These are phyloP conservation scores for Zaprionus camerounensis DNA, from an alignment of 1,140 invertebrate species.

Conservation along the genomic window DNA sequence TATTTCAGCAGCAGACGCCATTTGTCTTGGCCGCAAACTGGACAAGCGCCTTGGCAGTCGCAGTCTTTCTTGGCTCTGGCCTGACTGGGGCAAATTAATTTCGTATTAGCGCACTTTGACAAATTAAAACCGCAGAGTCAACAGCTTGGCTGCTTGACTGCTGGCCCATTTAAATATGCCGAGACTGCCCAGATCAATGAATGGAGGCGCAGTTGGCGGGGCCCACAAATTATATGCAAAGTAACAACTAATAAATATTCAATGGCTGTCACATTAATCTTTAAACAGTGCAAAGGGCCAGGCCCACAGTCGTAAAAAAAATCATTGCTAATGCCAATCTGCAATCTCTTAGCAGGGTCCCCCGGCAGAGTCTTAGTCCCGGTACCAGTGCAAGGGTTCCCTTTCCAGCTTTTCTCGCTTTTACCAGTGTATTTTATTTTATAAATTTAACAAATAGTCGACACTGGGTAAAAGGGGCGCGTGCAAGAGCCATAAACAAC, in stretches of 20 bases:
- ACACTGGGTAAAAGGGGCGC: constrained; percentile 70
- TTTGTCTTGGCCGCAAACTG: constrained; percentile 74
- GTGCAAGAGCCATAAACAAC: constrained; percentile 72
- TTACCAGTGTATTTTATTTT: constrained; percentile 57
- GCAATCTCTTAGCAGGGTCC: constrained; percentile 65
- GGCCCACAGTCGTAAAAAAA: constrained; percentile 40
- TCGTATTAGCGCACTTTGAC: constrained; percentile 81
- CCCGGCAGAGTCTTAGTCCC: constrained; percentile 19
- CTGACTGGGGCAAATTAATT: constrained; percentile 70
- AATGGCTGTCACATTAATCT: constrained; percentile 81
- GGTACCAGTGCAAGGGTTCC: constrained; percentile 5
- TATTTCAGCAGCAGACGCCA: constrained; percentile 76
- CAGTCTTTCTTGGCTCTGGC: constrained; percentile 18
- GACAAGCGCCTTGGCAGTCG: constrained; percentile 64
- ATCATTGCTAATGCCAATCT: constrained; percentile 77
- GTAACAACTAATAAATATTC: constrained; percentile 82
- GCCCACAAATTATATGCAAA: constrained; percentile 80
- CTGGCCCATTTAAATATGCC: constrained; percentile 63
- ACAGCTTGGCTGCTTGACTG: constrained; percentile 61
- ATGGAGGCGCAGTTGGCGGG: constrained; percentile 33
- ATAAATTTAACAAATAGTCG: constrained; percentile 82
- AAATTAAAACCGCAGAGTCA: constrained; percentile 80
- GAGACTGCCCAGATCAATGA: constrained; percentile 64
- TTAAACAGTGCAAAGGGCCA: constrained; percentile 67
- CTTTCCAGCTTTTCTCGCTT: constrained; percentile 5